Conservation (phyloP, 2,797 vertebrate species). For the Pangasius larnaudii region DNA sequence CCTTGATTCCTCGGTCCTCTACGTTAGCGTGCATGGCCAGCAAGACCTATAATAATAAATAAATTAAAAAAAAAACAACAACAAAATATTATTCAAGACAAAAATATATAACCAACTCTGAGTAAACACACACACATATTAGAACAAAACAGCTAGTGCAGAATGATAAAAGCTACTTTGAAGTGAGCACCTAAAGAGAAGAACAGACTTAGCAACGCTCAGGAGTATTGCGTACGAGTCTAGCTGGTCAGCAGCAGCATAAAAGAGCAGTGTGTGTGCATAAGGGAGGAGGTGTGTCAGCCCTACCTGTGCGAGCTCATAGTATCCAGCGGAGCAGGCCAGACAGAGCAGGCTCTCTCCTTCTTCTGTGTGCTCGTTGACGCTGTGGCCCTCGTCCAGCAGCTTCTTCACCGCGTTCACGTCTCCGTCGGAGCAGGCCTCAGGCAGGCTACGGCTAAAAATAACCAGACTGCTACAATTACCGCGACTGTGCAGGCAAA, state of each 20-base stretch:
- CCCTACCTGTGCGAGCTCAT: conserved; percentile 97
- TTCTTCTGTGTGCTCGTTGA: conserved; percentile 98
- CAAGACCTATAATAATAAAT: conserved; percentile 80
- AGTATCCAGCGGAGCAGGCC: conserved; percentile 97
- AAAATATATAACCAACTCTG: not conserved
- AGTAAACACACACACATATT: not conserved
- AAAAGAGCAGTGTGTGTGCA: conserved; percentile 34
- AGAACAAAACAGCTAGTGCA: not conserved
- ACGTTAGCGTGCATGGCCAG: conserved; percentile 98
- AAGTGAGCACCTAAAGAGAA: not conserved
- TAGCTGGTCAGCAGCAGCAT: conserved; percentile 16
- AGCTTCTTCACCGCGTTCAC: conserved; percentile 98
- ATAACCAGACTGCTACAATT: conserved; percentile 88
- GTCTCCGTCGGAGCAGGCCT: conserved; percentile 98
- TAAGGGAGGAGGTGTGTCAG: conserved; percentile 24
- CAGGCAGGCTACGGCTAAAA: conserved; percentile 98
- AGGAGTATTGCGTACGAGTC: not conserved
- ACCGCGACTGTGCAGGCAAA: conserved; percentile 78
- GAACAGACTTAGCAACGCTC: conserved; percentile 6
- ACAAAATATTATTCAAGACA: not conserved
- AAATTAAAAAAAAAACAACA: not conserved
- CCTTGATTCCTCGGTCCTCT: conserved; percentile 97
- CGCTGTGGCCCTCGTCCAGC: conserved; percentile 96
- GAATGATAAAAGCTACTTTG: not conserved
- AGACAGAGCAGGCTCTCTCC: conserved; percentile 97